Evolutionary conservation across 2,888 invertebrate species (phyloP).

Genomic region (Mimumesa dahlbomi): DNA sequence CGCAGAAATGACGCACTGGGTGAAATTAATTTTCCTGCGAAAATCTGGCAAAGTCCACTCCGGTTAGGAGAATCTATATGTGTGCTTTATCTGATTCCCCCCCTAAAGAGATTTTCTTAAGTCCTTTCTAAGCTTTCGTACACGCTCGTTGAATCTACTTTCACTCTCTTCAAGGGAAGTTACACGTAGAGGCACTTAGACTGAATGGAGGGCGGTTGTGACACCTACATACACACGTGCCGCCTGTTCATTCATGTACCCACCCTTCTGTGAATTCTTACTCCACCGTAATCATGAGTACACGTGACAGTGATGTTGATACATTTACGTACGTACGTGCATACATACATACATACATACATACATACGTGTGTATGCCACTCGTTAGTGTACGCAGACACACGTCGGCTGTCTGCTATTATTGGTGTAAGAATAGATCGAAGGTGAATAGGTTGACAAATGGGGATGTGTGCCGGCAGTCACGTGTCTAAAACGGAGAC

Average conservation of each 20-base stretch:
- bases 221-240: not conserved
- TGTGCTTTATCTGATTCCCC: slow-evolving; percentile 1
- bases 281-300: slow-evolving; percentile 42
- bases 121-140: slow-evolving; percentile 12
- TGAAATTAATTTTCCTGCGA: too few species aligned
- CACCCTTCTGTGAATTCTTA: slow-evolving; percentile 50
- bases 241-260: slow-evolving; percentile 57
- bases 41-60: too few species aligned
- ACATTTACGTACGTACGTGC: not conserved
- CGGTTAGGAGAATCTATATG: too few species aligned
- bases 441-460: slow-evolving; percentile 29
- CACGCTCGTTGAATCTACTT: slow-evolving; percentile 22
- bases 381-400: slow-evolving; percentile 1
- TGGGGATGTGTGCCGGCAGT: slow-evolving; percentile 19
- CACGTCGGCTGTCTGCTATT: slow-evolving; percentile 30
- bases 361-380: not conserved
- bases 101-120: slow-evolving; percentile 20
- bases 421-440: slow-evolving; percentile 32
- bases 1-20: too few species aligned
- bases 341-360: not conserved
- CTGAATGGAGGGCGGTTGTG: slow-evolving; percentile 28
- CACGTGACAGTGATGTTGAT: slow-evolving; percentile 16
- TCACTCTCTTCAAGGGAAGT: slow-evolving; percentile 17
- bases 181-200: slow-evolving; percentile 21
- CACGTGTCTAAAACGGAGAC: slow-evolving; percentile 24